A percentile compares a stretch with the other conserved stretches of the same genome.
Conservation (phyloP, 1,140 invertebrate genomes). For the Trichoplusia ni region DNA sequence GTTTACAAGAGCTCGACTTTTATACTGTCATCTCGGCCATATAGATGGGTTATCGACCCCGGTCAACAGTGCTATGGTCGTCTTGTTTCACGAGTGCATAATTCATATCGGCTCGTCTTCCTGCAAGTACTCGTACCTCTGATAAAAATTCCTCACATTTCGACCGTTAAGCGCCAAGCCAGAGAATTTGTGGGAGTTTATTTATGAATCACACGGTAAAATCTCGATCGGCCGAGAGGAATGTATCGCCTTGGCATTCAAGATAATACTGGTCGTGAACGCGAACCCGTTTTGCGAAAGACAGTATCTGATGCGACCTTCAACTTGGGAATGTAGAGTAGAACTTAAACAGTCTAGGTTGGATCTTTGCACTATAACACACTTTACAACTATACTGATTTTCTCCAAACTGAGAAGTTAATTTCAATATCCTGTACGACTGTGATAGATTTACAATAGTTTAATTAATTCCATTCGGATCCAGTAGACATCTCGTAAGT, state of each 20-base stretch:
- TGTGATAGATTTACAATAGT: no score
- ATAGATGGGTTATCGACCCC: conserved; percentile 23
- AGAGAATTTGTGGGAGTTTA: conserved; percentile 33
- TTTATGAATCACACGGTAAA: conserved; percentile 34
- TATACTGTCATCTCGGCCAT: conserved; percentile 28
- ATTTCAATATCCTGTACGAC: no score
- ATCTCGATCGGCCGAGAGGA: conserved; percentile 27
- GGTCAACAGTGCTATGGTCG: conserved; percentile 25
- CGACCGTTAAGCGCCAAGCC: conserved; percentile 36
- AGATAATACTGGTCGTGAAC: conserved; percentile 15
- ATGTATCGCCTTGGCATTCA: conserved; percentile 35
- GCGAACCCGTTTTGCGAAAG: conserved; percentile 19
- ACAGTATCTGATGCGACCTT: conserved; percentile 13
- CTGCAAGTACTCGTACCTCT: conserved; percentile 46
- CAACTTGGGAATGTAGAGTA: conserved; percentile 7
- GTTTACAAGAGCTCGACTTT: conserved; percentile 17
- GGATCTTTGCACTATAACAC: no score
- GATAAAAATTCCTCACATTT: conserved; percentile 67
- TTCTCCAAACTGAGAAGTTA: no score
- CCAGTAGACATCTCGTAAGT: not conserved
- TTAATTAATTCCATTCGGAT: no score
- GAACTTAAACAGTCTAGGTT: not conserved
- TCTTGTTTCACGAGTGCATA: conserved; percentile 56
- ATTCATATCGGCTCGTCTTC: conserved; percentile 62
- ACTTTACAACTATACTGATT: no score